Percentiles rank a stretch among this genome's conserved stretches.
Conservation (phyloP, 2,113 vertebrate genomes). For the zebrafish (Danio rerio) region GRCz12tu NC_133185.1:23256501-23257000, state of each 20-base stretch:
- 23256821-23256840: slow-evolving; percentile 25
- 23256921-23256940: slow-evolving; percentile 24
- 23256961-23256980: background rate
- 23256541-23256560: too few relatives aligned
- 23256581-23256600: too few relatives aligned
- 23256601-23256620: background rate
- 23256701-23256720: slow-evolving; percentile 25
- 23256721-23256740: background rate
- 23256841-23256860: slow-evolving; percentile 29
- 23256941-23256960: background rate
- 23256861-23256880: slow-evolving; percentile 16
- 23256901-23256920: slow-evolving; percentile 16
- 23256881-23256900: slow-evolving; percentile 21
- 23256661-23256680: slow-evolving; percentile 18
- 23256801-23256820: slow-evolving; percentile 14
- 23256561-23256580: too few relatives aligned
- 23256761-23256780: slow-evolving; percentile 62
- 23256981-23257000: slow-evolving; percentile 3
- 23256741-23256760: background rate
- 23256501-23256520: too few relatives aligned
- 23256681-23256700: slow-evolving; percentile 34
- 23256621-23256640: background rate
- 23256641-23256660: background rate
- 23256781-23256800: slow-evolving; percentile 36
- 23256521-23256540: too few relatives aligned